phyloP scores from a whole-genome alignment of 2,888 invertebrate species.

The Platynereis dumerilii region DNA sequence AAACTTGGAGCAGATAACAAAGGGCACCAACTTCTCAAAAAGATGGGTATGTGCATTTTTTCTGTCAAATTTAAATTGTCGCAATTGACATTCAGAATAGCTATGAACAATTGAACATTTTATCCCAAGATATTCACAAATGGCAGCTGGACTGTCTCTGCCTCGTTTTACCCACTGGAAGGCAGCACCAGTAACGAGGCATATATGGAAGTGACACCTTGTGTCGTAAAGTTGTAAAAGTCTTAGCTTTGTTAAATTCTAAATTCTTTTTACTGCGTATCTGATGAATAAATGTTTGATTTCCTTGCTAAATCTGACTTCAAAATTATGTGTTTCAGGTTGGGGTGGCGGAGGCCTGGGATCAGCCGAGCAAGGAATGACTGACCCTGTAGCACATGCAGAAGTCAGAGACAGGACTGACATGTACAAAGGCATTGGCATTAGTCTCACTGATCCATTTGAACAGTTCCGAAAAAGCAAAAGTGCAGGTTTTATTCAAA shows the following conservation, averaged over 20 bases:
- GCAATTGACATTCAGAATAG: neutral
- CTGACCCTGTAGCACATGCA: slow-evolving; percentile 89
- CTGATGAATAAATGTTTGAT: neutral
- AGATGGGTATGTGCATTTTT: slow-evolving; percentile 79
- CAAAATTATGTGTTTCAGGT: slow-evolving; percentile 60
- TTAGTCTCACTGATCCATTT: slow-evolving; percentile 86
- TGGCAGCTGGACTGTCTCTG: no score
- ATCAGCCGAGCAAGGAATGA: slow-evolving; percentile 92
- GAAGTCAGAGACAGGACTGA: slow-evolving; percentile 86
- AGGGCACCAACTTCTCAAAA: slow-evolving; percentile 94
- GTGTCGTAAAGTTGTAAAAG: no score
- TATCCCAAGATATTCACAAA: neutral
- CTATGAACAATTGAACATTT: neutral
- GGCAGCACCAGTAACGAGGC: no score
- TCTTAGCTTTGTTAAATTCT: no score
- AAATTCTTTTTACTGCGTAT: no score
- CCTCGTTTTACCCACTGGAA: no score
- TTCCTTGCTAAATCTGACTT: neutral
- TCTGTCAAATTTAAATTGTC: no score
- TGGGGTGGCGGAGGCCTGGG: slow-evolving; percentile 98
- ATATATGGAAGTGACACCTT: no score
- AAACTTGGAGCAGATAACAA: slow-evolving; percentile 83
- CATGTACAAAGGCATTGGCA: slow-evolving; percentile 94
- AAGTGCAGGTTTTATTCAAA: slow-evolving; percentile 57
- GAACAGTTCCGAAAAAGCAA: slow-evolving; percentile 89